Conservation (phyloP, 2,113 vertebrate species). For the Leptodactylus fuscus region DNA sequence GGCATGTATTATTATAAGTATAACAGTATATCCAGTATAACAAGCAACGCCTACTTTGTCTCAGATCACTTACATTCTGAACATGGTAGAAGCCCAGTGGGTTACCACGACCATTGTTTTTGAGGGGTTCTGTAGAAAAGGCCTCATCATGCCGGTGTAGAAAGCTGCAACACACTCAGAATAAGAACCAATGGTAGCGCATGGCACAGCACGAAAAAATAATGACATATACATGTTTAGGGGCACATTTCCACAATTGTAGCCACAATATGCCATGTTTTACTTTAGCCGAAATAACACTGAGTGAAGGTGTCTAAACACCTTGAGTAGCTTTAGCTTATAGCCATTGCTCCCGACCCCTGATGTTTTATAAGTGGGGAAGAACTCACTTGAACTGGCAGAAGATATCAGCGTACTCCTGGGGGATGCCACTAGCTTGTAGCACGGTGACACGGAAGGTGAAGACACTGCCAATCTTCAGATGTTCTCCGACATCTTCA, state of each 20-base stretch:
- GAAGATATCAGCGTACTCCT: constrained; percentile 96
- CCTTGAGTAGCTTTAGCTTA: too few relatives aligned
- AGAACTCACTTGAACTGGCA: constrained; percentile 96
- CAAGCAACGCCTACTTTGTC: background rate
- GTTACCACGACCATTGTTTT: constrained; percentile 91
- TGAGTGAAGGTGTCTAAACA: too few relatives aligned
- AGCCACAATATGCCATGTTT: too few relatives aligned
- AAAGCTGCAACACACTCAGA: constrained; percentile 78
- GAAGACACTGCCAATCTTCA: constrained; percentile 93
- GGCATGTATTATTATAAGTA: background rate
- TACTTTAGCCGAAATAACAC: too few relatives aligned
- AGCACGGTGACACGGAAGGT: constrained; percentile 97
- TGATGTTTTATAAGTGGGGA: too few relatives aligned
- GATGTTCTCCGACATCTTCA: constrained; percentile 82
- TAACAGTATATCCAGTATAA: background rate
- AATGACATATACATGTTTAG: background rate
- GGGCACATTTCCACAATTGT: background rate
- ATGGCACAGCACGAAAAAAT: background rate
- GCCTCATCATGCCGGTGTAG: constrained; percentile 97
- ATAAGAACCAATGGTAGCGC: background rate
- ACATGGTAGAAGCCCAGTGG: constrained; percentile 96
- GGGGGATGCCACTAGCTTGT: constrained; percentile 89
- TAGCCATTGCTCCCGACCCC: too few relatives aligned
- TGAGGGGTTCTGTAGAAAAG: constrained; percentile 97
- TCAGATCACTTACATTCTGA: constrained; percentile 87